Conservation (phyloP, 2,113 vertebrate genomes). For the Danio rerio region DNA sequence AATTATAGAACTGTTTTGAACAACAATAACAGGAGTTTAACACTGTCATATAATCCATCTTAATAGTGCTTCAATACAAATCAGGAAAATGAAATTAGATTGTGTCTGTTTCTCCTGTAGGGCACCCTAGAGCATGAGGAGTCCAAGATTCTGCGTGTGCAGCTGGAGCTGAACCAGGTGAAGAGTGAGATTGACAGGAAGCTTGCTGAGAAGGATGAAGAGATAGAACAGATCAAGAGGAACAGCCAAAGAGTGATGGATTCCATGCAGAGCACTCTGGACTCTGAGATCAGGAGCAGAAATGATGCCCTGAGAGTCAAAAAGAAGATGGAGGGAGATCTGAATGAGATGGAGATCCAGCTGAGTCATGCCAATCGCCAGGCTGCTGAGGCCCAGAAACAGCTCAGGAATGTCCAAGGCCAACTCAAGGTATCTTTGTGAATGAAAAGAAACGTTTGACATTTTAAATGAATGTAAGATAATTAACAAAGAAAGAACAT, state of each 20-base stretch:
- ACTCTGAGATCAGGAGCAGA: constrained; percentile 60
- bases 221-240: constrained; percentile 79
- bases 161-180: constrained; percentile 77
- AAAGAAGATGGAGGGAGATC: constrained; percentile 56
- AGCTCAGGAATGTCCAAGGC: constrained; percentile 52
- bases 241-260: constrained; percentile 76
- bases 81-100: neutral
- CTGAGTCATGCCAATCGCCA: constrained; percentile 54
- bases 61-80: no score
- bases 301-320: constrained; percentile 54
- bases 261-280: constrained; percentile 76
- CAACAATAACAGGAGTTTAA: neutral
- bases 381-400: constrained; percentile 53
- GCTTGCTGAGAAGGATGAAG: constrained; percentile 79
- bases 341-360: constrained; percentile 54
- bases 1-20: neutral
- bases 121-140: constrained; percentile 70
- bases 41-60: neutral
- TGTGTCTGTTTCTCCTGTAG: neutral
- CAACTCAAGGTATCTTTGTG: constrained; percentile 37
- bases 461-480: neutral
- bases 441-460: neutral
- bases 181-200: constrained; percentile 80
- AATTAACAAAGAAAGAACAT: neutral
- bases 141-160: constrained; percentile 80